phyloP scores from a whole-genome alignment of 2,797 vertebrate genomes.

The Anniella stebbinsi region DNA sequence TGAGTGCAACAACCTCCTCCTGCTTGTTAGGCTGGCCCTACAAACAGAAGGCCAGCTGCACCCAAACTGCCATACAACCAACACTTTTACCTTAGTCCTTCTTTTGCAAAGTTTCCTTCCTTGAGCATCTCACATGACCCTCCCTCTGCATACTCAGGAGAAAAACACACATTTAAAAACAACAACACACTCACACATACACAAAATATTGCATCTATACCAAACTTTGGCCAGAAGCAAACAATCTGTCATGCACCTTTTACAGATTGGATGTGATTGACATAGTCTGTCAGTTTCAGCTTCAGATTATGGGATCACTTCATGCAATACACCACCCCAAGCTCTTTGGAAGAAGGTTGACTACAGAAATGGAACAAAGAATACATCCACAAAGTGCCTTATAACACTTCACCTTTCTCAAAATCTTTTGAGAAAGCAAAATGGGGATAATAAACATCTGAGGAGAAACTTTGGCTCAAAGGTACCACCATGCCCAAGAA shows the following conservation, averaged over 20 bases:
- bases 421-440: not conserved
- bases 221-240: not conserved
- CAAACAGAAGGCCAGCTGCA: not conserved
- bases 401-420: not conserved
- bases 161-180: not conserved
- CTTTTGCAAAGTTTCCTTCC: not conserved
- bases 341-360: not conserved
- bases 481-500: not conserved
- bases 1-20: too few relatives aligned
- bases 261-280: too few relatives aligned
- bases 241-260: too few relatives aligned
- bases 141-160: not conserved
- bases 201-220: too few relatives aligned
- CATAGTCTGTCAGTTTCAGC: not conserved
- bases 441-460: not conserved
- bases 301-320: not conserved
- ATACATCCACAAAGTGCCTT: not conserved
- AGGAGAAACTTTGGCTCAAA: not conserved
- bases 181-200: not conserved
- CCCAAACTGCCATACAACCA: not conserved
- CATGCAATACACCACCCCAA: not conserved
- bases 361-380: not conserved
- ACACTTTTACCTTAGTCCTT: not conserved
- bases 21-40: too few relatives aligned
- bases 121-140: not conserved